Base-by-base conservation (phyloP, 2,113 vertebrate species). In the Cyphomyrus discorhynchus region DNA sequence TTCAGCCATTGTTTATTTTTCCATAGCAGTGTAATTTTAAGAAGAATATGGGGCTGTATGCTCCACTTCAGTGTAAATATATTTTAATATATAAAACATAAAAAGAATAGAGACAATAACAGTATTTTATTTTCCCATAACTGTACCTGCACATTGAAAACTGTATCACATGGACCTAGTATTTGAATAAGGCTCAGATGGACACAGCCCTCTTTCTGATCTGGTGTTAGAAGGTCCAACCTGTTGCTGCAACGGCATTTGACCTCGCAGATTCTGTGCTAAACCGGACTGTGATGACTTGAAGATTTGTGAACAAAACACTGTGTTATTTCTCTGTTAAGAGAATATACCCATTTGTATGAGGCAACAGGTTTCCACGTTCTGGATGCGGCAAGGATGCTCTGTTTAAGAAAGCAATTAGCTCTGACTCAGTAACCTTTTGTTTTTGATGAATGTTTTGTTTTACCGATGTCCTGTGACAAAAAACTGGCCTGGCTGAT, bases 1-100 rank as follows among this genome's bases (percentile, higher is more conserved):
- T 90, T 91, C 94, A 92, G 80, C 91, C 89, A 92, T 91, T 84
- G n/a, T 52, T 91, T 42, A 88, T 89, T 83, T 86, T 13, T 86
- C 80, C 88, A 83, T 45, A 21, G 24, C 42, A 87, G 39, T 45
- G 31, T 80, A 56, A 87, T 46, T 77, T 42, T 87, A 52, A 50
- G 56, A 46, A 5, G 24, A 88, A 84, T 56, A 35, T 42, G 80
- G 87, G 9, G 56, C 52, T 46, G 24, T 83, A 50, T 93, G 89
- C 24, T 91, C 88, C 90, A 92, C 93, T 94, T 91, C 92, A 92
- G 90, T 95, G 94, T 95, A 95, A 92, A 95, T 95, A 95, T 82
- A 92, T 92, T 93, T 92, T 89, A 91, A 92, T 89, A 90, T 92
- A 87, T 80, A 74, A 77, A 70, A 91, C 90, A 90, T 90, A 89